phyloP scores from a whole-genome alignment of 2,797 vertebrate species.

The Anguilla megastoma region DNA sequence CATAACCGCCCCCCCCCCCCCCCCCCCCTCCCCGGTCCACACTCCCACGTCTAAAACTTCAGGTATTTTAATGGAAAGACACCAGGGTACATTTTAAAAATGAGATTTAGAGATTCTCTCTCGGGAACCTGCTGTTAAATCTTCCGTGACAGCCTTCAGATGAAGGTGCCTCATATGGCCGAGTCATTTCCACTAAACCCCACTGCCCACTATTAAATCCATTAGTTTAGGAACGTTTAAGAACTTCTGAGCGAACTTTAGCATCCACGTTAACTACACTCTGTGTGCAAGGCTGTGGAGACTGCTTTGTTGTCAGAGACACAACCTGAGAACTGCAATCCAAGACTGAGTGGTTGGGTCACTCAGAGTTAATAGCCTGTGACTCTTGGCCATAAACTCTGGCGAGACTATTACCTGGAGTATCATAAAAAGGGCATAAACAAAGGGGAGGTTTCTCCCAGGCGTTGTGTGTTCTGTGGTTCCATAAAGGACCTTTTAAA shows the following conservation, averaged over 20 bases:
- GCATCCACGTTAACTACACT: neutral
- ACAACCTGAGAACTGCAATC: neutral
- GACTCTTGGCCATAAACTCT: slow-evolving; percentile 36
- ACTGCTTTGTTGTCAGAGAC: neutral
- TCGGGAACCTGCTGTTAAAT: slow-evolving; percentile 59
- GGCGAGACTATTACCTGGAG: slow-evolving; percentile 16
- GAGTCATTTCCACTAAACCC: slow-evolving; percentile 58
- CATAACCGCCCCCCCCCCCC: neutral
- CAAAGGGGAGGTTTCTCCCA: neutral
- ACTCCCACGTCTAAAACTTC: slow-evolving; percentile 39
- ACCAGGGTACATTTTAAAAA: slow-evolving; percentile 57
- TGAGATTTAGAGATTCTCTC: slow-evolving; percentile 56
- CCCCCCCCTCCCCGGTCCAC: neutral
- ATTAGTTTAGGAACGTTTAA: slow-evolving; percentile 39
- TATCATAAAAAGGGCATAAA: neutral
- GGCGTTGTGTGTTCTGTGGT: neutral
- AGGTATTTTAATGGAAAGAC: slow-evolving; percentile 64
- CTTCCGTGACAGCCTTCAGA: slow-evolving; percentile 57
- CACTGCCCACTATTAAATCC: slow-evolving; percentile 34
- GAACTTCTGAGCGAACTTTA: slow-evolving; percentile 49
- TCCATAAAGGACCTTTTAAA: neutral
- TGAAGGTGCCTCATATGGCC: slow-evolving; percentile 59
- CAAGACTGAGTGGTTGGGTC: slow-evolving; percentile 4
- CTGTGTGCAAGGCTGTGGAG: neutral
- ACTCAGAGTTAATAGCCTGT: slow-evolving; percentile 35